These are phyloP conservation scores for Miniopterus natalensis DNA, from an alignment of 2,113 vertebrate species.

Conservation along the genomic window DNA sequence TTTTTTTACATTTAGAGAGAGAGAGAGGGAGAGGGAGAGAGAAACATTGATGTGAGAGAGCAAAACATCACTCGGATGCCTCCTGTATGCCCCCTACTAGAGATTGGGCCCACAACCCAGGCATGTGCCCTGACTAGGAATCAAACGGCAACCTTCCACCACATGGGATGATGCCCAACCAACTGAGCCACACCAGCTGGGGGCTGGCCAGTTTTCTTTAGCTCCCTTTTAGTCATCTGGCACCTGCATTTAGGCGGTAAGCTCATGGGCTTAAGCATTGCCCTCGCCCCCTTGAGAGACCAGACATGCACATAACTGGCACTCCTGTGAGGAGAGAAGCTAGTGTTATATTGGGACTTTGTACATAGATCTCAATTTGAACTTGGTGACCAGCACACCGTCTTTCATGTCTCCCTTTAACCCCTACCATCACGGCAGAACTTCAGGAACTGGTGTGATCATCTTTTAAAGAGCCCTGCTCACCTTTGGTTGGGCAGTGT, in stretches of 20 bases:
- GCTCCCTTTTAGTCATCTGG: neutral
- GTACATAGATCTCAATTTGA: neutral
- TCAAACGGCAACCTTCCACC: neutral
- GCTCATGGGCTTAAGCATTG: neutral
- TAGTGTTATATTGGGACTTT: neutral
- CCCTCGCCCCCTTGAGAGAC: neutral
- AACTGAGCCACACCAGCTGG: neutral
- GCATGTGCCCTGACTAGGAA: neutral
- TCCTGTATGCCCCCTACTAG: neutral
- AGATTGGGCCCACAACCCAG: neutral
- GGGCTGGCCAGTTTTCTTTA: neutral
- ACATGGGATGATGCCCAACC: neutral
- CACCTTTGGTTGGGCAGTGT: neutral
- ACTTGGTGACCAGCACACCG: neutral
- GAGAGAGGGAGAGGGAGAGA: neutral
- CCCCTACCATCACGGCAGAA: neutral
- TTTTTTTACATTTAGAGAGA: neutral
- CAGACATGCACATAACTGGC: neutral
- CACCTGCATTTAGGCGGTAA: neutral
- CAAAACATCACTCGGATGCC: neutral
- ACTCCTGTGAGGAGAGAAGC: neutral
- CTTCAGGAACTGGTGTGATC: neutral
- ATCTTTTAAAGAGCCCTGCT: neutral
- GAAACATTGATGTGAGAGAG: neutral
- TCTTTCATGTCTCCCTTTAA: conserved; percentile 27